These are phyloP conservation scores for Empis stercorea DNA, from an alignment of 2,888 invertebrate genomes.

Conservation along the genomic window DNA sequence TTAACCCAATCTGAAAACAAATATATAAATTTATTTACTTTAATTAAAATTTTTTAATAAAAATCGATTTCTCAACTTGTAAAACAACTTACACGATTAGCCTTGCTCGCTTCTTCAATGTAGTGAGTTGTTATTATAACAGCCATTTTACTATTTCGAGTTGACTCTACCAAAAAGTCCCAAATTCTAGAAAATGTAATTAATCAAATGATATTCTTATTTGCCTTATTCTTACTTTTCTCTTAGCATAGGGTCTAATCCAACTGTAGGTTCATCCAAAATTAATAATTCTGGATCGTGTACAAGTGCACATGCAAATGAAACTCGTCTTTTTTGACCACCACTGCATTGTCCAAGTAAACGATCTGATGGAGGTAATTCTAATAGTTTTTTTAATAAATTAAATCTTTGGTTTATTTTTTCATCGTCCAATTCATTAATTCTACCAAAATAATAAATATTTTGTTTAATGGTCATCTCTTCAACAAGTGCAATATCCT, in stretches of 20 bases:
- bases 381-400: conserved; percentile 56
- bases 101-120: conserved; percentile 80
- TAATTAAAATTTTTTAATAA: too few relatives aligned
- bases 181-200: conserved; percentile 54
- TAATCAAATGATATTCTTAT: not conserved
- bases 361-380: conserved; percentile 57
- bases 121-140: conserved; percentile 91
- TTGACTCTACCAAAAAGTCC: conserved; percentile 65
- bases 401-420: conserved; percentile 52
- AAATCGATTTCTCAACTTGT: too few relatives aligned
- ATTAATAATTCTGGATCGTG: conserved; percentile 82
- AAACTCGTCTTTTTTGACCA: conserved; percentile 81
- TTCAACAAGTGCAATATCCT: conserved; percentile 67
- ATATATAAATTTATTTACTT: not conserved
- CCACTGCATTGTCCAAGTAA: conserved; percentile 65
- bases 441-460: conserved; percentile 73
- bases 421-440: conserved; percentile 60
- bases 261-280: conserved; percentile 89
- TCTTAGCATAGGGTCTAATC: conserved; percentile 76
- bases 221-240: conserved; percentile 46
- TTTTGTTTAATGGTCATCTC: conserved; percentile 76
- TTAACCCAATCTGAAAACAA: conserved; percentile 64
- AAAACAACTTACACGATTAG: conserved; percentile 57
- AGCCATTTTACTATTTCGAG: conserved; percentile 55
- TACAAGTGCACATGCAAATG: conserved; percentile 76